These are phyloP conservation scores for Porphyrio hochstetteri DNA, from an alignment of 2,113 vertebrate genomes.

Conservation along the genomic window DNA sequence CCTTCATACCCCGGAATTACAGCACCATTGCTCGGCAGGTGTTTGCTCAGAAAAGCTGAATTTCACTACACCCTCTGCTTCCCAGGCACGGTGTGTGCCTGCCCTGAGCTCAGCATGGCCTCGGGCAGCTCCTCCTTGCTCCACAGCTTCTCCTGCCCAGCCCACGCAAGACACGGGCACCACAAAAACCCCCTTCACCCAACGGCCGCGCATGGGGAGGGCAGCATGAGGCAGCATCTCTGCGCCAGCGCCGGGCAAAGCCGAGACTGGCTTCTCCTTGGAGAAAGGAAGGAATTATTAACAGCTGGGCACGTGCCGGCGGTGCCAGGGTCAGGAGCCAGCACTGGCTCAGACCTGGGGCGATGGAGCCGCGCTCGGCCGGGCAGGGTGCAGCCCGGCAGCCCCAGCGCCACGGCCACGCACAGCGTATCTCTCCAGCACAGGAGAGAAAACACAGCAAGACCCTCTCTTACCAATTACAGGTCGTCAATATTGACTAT, in stretches of 20 bases:
- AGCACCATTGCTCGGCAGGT: rapidly evolving
- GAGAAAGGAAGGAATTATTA: background rate
- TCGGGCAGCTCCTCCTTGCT: background rate
- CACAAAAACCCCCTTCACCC: background rate
- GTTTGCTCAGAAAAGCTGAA: background rate
- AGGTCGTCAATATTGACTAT: conserved; percentile 83
- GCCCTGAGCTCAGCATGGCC: background rate
- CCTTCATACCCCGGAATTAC: background rate
- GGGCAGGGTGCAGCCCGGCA: background rate
- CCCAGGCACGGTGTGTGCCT: background rate
- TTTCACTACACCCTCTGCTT: background rate
- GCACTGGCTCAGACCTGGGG: background rate
- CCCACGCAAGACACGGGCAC: rapidly evolving
- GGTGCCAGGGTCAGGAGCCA: background rate
- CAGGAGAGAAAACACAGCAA: conserved; percentile 55
- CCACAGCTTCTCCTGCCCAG: background rate
- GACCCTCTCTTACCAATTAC: conserved; percentile 76
- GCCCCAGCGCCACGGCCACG: rapidly evolving
- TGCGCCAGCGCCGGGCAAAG: background rate
- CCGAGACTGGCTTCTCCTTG: background rate
- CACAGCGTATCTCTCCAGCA: background rate
- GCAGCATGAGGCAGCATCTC: background rate
- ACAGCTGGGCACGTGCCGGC: background rate
- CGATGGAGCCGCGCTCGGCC: background rate
- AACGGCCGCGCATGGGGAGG: rapidly evolving